Percentiles rank a stretch among this genome's conserved stretches.
Evolutionary conservation across 2,797 vertebrate species (phyloP).

Genomic region (Hydrophis major): DNA sequence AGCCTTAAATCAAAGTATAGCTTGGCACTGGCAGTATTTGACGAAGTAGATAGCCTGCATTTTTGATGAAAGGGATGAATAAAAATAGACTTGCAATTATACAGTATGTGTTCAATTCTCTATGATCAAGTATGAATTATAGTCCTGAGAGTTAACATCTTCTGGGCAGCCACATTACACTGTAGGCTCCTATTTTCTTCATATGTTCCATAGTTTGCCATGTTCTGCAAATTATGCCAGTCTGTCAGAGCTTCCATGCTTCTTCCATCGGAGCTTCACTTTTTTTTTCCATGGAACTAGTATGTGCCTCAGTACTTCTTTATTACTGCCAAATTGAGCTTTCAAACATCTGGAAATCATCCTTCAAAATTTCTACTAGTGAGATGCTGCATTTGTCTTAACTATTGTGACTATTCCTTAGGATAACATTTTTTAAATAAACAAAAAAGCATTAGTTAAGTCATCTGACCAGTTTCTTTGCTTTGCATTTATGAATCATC

Average conservation of each 20-base stretch:
- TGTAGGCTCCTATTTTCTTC: conserved; percentile 18
- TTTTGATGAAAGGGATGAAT: not conserved
- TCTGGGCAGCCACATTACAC: conserved; percentile 1
- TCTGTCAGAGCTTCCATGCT: conserved; percentile 6
- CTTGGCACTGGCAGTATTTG: not conserved
- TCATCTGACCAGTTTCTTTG: not conserved
- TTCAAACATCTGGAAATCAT: conserved; percentile 89
- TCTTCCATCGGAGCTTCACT: conserved; percentile 57
- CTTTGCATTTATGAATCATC: conserved; percentile 26
- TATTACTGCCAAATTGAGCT: conserved; percentile 78
- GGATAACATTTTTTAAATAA: conserved; percentile 21
- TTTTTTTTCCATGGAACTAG: conserved; percentile 65
- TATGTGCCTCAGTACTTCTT: conserved; percentile 70
- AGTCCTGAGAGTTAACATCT: not conserved
- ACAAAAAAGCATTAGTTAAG: not conserved
- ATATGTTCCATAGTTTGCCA: conserved; percentile 28
- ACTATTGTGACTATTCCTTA: conserved; percentile 29
- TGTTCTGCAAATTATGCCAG: conserved; percentile 50
- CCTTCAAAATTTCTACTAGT: conserved; percentile 55
- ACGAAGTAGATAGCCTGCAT: not conserved
- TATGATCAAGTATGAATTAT: rapidly evolving
- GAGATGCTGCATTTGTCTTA: conserved; percentile 52
- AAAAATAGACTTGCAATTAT: not conserved
- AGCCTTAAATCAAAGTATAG: not conserved
- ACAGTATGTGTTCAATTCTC: not conserved